Conservation (phyloP, 1,140 invertebrate genomes). For the Antheraea pernyi region DNA sequence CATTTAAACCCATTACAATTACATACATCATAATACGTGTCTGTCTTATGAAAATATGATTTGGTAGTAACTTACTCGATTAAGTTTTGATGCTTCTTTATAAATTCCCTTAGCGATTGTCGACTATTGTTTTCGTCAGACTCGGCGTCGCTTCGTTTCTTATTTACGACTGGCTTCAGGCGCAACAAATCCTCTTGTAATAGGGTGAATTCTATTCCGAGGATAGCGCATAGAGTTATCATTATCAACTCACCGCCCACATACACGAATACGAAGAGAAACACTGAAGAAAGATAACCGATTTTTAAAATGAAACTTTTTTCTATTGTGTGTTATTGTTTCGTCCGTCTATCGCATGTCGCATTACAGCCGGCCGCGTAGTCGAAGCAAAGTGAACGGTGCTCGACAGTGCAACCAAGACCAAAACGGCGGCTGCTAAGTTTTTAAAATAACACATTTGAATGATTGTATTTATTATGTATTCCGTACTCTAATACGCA, state of each 20-base stretch:
- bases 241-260: constrained; percentile 12
- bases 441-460: too few species aligned
- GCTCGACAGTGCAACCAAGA: too few species aligned
- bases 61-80: constrained; percentile 11
- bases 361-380: too few species aligned
- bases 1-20: too few species aligned
- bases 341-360: too few species aligned
- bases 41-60: not conserved
- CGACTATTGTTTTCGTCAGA: not conserved
- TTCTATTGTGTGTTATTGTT: too few species aligned
- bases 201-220: constrained; percentile 19
- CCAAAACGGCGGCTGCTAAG: too few species aligned
- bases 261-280: constrained; percentile 12
- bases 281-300: constrained; percentile 15
- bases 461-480: too few species aligned
- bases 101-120: constrained; percentile 10
- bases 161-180: constrained; percentile 7
- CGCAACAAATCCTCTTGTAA: constrained; percentile 23
- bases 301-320: too few species aligned
- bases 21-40: too few species aligned
- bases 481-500: too few species aligned
- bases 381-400: too few species aligned
- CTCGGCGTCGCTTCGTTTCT: not conserved
- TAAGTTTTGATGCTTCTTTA: constrained; percentile 20
- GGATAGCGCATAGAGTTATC: constrained; percentile 18